Evolutionary conservation across 2,797 vertebrate genomes (phyloP), one percentile per base, ranked within the genome.

Genomic region (Parambassis ranga): DNA sequence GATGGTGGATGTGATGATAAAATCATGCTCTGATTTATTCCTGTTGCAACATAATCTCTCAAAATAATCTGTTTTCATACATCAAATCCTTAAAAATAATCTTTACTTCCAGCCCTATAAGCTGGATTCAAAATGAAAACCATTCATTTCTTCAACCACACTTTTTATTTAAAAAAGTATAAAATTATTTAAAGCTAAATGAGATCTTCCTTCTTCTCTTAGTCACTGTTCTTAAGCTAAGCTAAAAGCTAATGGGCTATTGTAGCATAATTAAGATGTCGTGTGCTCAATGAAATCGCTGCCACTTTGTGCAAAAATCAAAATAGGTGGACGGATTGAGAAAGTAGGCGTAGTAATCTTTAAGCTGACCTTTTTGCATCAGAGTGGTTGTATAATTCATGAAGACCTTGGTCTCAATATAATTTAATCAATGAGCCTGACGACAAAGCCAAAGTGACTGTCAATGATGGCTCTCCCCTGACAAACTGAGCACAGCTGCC

Each of bases 401-500:
- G 32, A 51, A 51, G 57, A 66, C 35, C 46, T 44, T 24, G 15
- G 11, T 60, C 52, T 72, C 61, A 18, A 47, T 77, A 62, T 69
- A 41, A 65, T 72, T 59, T 50, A 72, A 74, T 73, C 67, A 80
- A 64, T 28, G 33, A 67, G 53, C 43, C 47, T 44, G 38, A 65
- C 43, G 71, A 84, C 71, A 73, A n/a, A 69, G 64, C 69, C 48
- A 51, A 85, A 56, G 68, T 37, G 30, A 72, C 68, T 65, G 81
- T 85, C 80, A 76, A 65, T 89, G 85, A 78, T 49, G 22, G 51
- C 51, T 68, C n/a, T 65, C 68, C 55, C 79, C 10, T 41, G 63
- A 76, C 79, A 84, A 64, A 83, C 59, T 46, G 38, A 81, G 48
- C 57, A 27, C 79, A 92, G 88, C 84, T 91, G 66, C 70, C 72